Conservation (phyloP, 2,113 vertebrate species). For the Lepus timidus region DNA sequence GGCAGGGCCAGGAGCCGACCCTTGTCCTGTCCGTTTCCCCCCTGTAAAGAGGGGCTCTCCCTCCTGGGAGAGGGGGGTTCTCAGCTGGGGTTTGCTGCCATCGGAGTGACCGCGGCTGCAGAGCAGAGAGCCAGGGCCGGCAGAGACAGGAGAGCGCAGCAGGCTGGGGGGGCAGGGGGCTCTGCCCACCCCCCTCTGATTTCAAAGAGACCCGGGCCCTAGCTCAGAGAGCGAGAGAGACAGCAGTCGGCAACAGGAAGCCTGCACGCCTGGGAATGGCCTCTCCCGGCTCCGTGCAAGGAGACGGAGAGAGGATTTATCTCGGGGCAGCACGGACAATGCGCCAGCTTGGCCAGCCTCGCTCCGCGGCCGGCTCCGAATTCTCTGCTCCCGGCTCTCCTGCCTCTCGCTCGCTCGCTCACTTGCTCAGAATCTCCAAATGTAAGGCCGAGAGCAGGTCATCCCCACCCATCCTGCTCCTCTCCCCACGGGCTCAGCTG, state of each 20-base stretch:
- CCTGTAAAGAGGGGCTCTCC: neutral
- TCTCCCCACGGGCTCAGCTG: neutral
- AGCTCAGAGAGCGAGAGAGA: neutral
- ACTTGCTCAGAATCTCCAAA: neutral
- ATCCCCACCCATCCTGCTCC: neutral
- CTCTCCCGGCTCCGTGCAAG: neutral
- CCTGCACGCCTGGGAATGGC: accelerated
- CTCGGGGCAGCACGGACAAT: neutral
- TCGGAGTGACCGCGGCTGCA: neutral
- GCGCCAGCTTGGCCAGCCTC: accelerated
- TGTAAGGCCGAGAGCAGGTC: neutral
- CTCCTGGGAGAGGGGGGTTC: too few species aligned
- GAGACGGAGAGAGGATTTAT: constrained; percentile 39
- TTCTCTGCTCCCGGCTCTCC: neutral
- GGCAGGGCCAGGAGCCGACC: neutral
- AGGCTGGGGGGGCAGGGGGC: neutral
- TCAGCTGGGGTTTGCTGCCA: neutral
- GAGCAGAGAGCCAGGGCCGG: neutral
- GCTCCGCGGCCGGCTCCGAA: accelerated
- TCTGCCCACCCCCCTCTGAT: neutral
- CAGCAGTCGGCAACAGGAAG: neutral
- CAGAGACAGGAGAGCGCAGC: neutral
- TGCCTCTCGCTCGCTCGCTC: neutral
- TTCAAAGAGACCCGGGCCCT: neutral
- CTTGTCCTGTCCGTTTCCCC: constrained; percentile 47